Conservation (phyloP, 2,113 vertebrate species). For the Petromus typicus region DNA sequence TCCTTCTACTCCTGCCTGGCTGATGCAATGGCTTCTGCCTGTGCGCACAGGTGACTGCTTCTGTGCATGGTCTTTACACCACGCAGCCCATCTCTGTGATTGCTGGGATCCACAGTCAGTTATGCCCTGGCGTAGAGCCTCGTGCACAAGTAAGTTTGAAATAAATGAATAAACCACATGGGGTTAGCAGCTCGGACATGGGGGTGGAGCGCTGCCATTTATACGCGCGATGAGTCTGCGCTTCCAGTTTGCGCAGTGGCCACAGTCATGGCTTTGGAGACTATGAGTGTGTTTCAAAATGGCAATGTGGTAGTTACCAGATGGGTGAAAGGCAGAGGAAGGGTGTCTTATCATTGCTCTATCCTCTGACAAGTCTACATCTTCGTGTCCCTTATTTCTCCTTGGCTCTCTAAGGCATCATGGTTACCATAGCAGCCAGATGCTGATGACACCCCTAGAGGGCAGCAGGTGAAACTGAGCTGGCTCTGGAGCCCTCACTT, state of each 20-base stretch:
- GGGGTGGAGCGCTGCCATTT: neutral
- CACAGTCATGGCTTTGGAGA: neutral
- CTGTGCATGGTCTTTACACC: neutral
- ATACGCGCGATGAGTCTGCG: neutral
- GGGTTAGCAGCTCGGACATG: neutral
- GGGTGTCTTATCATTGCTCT: conserved; percentile 44
- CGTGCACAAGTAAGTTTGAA: neutral
- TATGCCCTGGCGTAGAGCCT: neutral
- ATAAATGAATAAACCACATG: neutral
- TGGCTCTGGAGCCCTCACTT: conserved; percentile 2
- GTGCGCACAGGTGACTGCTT: neutral
- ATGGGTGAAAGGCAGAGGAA: neutral
- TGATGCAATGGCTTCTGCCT: conserved; percentile 60
- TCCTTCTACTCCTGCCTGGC: neutral
- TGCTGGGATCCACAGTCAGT: neutral
- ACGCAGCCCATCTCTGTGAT: neutral
- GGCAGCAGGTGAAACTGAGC: conserved; percentile 56
- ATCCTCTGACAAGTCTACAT: conserved; percentile 39
- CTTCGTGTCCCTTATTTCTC: conserved; percentile 51
- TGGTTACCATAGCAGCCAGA: conserved; percentile 73
- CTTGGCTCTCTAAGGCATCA: conserved; percentile 55
- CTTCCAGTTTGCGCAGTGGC: neutral
- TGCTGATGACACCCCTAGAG: conserved; percentile 71
- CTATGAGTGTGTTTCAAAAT: neutral
- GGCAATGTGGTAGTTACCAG: neutral